Evolutionary conservation across 2,113 vertebrate genomes (phyloP), one percentile per base, ranked within the genome.

Genomic region (Chroicocephalus ridibundus): DNA sequence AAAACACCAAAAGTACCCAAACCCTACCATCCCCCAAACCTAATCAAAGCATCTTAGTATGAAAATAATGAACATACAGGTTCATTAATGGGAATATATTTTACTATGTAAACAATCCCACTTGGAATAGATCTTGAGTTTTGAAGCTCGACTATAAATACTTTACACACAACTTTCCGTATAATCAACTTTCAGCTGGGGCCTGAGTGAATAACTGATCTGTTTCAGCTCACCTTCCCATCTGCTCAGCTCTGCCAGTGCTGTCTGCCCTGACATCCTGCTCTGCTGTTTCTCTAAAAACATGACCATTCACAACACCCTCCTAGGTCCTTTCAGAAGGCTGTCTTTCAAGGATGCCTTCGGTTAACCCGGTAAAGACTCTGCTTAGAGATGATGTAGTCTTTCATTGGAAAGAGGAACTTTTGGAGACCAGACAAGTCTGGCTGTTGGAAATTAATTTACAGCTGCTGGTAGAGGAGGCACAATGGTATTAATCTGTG

Each of bases 181-280:
- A 91, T 89, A 91, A 91, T 89, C 81, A 92, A 5, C 79, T 77
- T 93, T 88, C 66, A 88, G 38, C 81, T 60, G 51, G 22, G 74
- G 26, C 69, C 57, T 66, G 70, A 88, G 82, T 96, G 95, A 97
- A 96, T 96, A 89, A 96, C 81, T 66, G 81, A 94, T 94, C 81
- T 94, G 83, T 97, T 96, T 75, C 93, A 94, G 89, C 62, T 94
- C 84, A 91, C 93, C 77, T 80, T 96, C 74, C 86, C 91, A 95
- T 95, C 78, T 93, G 74, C 81, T 76, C 87, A 54, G 44, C 81
- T 85, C 70, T 79, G 70, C 84, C 90, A 85, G 36, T 79, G 77
- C 65, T 93, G 86, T 95, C 94, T 96, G 70, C 81, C 75, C 40
- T 61, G 66, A 92, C 94, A 94, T 92, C 93, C 94, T 96, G 96